These are phyloP conservation scores for Dryobota labecula DNA, from an alignment of 2,888 invertebrate genomes.

Conservation along the genomic window DNA sequence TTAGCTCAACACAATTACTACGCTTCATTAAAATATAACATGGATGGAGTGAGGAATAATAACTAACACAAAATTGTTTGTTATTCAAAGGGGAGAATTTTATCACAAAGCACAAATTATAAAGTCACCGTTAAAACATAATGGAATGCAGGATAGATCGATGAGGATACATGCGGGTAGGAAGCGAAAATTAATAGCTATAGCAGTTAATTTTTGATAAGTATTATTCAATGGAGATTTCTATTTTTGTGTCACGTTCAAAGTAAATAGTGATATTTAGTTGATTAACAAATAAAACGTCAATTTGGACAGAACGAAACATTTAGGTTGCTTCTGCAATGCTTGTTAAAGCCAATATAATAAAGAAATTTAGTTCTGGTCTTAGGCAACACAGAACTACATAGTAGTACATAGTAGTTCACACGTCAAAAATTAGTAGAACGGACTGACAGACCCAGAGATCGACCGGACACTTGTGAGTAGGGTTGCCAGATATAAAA, in stretches of 20 bases:
- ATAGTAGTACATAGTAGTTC: no score
- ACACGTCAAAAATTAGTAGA: not conserved
- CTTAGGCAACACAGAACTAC: not conserved
- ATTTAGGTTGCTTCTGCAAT: not conserved
- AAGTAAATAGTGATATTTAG: not conserved
- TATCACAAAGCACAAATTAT: constrained; percentile 59
- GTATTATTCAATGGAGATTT: constrained; percentile 32
- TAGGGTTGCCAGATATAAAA: no score
- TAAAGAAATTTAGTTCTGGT: not conserved
- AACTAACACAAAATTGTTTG: constrained; percentile 25
- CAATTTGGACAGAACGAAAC: not conserved
- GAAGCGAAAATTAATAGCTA: constrained; percentile 67
- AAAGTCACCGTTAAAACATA: constrained; percentile 75
- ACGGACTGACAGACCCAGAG: not conserved
- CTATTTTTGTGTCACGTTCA: not conserved
- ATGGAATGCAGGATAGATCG: constrained; percentile 79
- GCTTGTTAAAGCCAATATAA: not conserved
- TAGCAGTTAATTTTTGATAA: constrained; percentile 56
- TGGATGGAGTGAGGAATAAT: constrained; percentile 11
- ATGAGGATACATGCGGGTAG: constrained; percentile 80
- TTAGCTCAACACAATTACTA: not conserved
- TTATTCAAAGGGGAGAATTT: constrained; percentile 62
- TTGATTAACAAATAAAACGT: not conserved
- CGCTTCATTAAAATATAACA: constrained; percentile 29
- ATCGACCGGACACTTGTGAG: not conserved